phyloP scores from a whole-genome alignment of 2,888 invertebrate genomes.

The Amblyjoppa proteus region DNA sequence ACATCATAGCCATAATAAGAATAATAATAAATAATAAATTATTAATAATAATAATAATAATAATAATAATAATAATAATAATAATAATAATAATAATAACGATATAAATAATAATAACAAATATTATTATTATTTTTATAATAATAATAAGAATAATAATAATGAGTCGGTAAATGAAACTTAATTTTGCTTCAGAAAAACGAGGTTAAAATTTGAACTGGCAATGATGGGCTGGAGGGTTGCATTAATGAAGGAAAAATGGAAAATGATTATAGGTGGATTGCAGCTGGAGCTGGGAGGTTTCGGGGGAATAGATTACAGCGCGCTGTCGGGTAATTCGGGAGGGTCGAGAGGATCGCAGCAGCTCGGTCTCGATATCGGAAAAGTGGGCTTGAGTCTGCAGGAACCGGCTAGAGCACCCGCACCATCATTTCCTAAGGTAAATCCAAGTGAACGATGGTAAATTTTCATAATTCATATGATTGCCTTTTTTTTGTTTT shows the following conservation, averaged over 20 bases:
- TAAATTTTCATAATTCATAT: not conserved
- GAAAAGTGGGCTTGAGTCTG: conserved; percentile 76
- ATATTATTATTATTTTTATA: too few species aligned
- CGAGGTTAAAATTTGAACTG: not conserved
- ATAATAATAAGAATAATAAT: not conserved
- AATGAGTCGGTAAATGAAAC: not conserved
- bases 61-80: too few species aligned
- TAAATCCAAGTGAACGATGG: conserved; percentile 65
- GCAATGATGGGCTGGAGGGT: not conserved
- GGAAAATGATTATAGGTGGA: conserved; percentile 41
- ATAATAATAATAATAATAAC: too few species aligned
- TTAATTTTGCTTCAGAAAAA: not conserved
- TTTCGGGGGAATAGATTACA: conserved; percentile 79
- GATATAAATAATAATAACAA: too few species aligned
- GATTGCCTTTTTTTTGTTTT: not conserved
- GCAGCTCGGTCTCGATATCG: conserved; percentile 71
- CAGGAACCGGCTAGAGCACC: conserved; percentile 75
- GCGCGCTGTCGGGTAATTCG: conserved; percentile 74
- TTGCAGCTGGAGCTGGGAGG: conserved; percentile 76
- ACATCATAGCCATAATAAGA: too few species aligned
- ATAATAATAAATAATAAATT: too few species aligned
- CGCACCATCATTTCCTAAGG: conserved; percentile 75
- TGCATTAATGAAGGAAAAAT: conserved; percentile 17
- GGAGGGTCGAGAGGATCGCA: conserved; percentile 68
- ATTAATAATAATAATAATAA: too few species aligned